Evolutionary conservation across 1,140 invertebrate species (phyloP).

Genomic region (Trinorchestia longiramus): DNA sequence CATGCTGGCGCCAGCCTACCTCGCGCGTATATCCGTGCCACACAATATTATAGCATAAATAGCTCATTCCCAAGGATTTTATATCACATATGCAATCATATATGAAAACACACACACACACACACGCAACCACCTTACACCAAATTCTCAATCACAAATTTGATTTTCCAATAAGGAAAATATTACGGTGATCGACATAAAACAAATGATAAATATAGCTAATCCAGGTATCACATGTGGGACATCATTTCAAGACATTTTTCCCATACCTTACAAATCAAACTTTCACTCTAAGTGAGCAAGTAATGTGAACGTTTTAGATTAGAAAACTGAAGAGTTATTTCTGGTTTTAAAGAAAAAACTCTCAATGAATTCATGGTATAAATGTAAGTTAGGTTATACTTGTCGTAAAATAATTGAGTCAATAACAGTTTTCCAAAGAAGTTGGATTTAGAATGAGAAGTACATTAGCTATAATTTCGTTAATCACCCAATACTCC

Average conservation of each 20-base stretch:
- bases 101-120: constrained; percentile 33
- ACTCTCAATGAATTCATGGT: not conserved
- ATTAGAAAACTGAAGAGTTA: not conserved
- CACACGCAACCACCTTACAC: not conserved
- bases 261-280: constrained; percentile 4
- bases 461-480: not conserved
- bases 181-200: not conserved
- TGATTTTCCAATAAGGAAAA: constrained; percentile 29
- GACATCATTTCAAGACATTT: not conserved
- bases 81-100: constrained; percentile 18
- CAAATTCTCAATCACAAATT: constrained; percentile 15
- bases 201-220: constrained; percentile 40
- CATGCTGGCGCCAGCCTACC: not conserved
- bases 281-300: constrained; percentile 16
- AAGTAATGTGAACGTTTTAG: not conserved
- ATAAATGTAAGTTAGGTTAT: not conserved
- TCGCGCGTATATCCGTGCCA: not conserved
- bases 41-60: constrained; percentile 45
- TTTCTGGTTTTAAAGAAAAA: not conserved
- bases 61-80: not conserved
- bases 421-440: not conserved
- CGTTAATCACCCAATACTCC: not conserved
- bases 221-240: constrained; percentile 41
- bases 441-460: not conserved
- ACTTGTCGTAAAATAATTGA: not conserved